Evolutionary conservation across 1,140 invertebrate species (phyloP), one percentile per base, ranked within the genome.

Genomic region (Macrobrachium nipponense): DNA sequence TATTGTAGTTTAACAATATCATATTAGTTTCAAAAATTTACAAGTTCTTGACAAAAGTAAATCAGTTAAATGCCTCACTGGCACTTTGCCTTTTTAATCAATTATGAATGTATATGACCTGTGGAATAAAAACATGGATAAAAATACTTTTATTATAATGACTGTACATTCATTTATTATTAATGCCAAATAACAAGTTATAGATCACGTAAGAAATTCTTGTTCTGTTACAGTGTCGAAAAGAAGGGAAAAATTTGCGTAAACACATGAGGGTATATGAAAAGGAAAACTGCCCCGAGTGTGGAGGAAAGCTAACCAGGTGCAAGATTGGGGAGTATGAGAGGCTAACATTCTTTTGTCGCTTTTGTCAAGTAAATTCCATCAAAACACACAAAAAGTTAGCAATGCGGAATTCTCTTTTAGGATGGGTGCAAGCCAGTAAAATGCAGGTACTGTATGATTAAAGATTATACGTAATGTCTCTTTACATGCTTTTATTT

Each of bases 311-410:
- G 72, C 86, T 91, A 2, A 89, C 87, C 20, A 90, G 87, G 15
- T 90, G 89, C 77, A 89, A 90, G n/a, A 87, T 89, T 23, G 90
- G 90, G 6, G 90, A 90, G 15, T 90, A 90, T 84, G 88, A 87
- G 12, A 89, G 90, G 51, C 81, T 90, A 27, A 91, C 90, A 5
- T 90, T 90, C 75, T 91, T 89, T 88, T 91, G 90, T 89, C 73
- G 80, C 10, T 18, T 72, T 12, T 91, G 90, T 88, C 90, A 91
- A 77, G 89, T 82, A 27, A 90, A 90, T 61, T 81, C 89, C n/a
- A 70, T 90, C 77, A 89, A 77, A 44, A 75, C 89, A 12, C 88
- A 89, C 61, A 86, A 60, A 14, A 90, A 90, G 83, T 76, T 78
- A 12, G 43, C 80, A 11, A 60, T 12, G 5, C 51, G 60, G 23